These are phyloP conservation scores for Lithobates sylvaticus DNA, from an alignment of 2,797 vertebrate genomes.

Conservation along the genomic window DNA sequence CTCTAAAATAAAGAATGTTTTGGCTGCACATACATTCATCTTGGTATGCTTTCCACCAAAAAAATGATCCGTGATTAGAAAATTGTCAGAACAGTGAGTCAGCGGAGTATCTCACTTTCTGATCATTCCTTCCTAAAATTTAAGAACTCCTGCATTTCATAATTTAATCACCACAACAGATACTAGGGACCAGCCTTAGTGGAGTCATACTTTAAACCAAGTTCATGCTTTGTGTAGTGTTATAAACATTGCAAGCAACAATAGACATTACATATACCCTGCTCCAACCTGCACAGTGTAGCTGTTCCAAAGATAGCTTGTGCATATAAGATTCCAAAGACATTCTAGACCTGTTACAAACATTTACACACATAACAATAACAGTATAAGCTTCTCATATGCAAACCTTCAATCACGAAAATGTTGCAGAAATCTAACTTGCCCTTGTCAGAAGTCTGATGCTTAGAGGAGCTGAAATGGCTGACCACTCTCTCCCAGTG, in stretches of 20 bases:
- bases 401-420: not conserved
- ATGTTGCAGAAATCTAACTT: conserved; percentile 5
- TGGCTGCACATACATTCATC: too few species aligned
- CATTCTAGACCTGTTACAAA: not conserved
- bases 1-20: too few species aligned
- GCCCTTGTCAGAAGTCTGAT: conserved; percentile 17
- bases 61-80: too few species aligned
- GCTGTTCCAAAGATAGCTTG: not conserved
- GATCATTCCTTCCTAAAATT: too few species aligned
- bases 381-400: not conserved
- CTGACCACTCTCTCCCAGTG: not conserved
- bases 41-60: too few species aligned
- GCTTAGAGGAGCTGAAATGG: conserved; percentile 1
- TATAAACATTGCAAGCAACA: not conserved
- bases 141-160: too few species aligned
- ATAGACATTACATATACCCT: not conserved
- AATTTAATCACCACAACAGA: too few species aligned
- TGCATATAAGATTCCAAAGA: not conserved
- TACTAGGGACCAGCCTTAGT: too few species aligned
- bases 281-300: not conserved
- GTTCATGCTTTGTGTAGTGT: too few species aligned
- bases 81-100: too few species aligned
- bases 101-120: too few species aligned
- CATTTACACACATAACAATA: not conserved
- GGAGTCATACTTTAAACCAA: too few species aligned